Percentiles rank a stretch among this genome's conserved stretches.
Conservation (phyloP, 2,113 vertebrate species). For the Calidris pygmaea region DNA sequence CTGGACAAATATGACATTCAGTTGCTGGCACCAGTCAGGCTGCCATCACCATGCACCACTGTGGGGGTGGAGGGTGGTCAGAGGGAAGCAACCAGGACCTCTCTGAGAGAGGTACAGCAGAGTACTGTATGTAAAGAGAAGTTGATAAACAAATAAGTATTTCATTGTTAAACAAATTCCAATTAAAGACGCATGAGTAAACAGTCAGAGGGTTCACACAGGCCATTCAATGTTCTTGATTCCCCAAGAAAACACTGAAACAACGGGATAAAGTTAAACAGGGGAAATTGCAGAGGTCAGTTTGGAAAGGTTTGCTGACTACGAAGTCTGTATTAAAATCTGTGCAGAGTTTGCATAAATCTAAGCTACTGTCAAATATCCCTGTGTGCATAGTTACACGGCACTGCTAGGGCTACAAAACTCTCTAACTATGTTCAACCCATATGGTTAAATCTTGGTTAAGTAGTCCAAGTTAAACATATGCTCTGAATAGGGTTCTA, state of each 20-base stretch:
- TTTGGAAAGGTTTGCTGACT: not conserved
- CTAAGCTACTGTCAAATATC: not conserved
- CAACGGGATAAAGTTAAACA: not conserved
- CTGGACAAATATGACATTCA: accelerated
- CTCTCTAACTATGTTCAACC: not conserved
- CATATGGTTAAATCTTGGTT: not conserved
- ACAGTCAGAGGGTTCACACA: not conserved
- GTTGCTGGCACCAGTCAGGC: not conserved
- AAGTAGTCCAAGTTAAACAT: slow-evolving; percentile 1
- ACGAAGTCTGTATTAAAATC: not conserved
- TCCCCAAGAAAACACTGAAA: not conserved
- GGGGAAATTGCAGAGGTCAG: not conserved
- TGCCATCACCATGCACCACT: not conserved
- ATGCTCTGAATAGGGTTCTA: not conserved
- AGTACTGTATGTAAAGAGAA: not conserved
- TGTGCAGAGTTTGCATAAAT: not conserved
- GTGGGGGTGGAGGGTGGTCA: not conserved
- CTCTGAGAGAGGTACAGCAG: not conserved
- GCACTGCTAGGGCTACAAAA: not conserved
- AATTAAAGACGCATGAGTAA: not conserved
- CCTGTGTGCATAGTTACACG: not conserved
- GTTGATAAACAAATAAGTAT: not conserved
- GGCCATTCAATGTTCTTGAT: not conserved
- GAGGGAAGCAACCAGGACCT: not conserved
- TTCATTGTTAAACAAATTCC: not conserved